Evolutionary conservation across 2,113 vertebrate genomes (phyloP), one percentile per base, ranked within the genome.

Genomic region (Oncorhynchus clarkii): DNA sequence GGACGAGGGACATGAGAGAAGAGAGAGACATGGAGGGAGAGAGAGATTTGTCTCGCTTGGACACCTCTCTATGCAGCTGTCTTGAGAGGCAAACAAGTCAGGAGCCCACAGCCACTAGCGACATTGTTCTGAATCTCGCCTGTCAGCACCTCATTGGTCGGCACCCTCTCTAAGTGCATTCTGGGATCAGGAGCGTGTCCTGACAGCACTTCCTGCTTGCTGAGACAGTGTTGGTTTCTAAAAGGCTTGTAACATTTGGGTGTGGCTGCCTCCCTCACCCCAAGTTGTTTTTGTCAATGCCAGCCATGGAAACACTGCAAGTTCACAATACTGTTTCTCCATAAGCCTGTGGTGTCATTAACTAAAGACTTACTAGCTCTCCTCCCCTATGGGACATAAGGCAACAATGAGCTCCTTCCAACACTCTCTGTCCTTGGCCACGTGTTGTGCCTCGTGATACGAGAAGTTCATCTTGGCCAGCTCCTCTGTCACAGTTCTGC

Each of bases 201-300:
- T 59, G 77, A 74, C 75, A 74, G 71, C 66, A 74, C 68, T 76
- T 86, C 79, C 83, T 86, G 74, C 78, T 73, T 65, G 66, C 68
- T n/a, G 45, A 49, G 11, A 7, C 18, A 9, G 67, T 7, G 39
- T 45, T 45, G 34, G 67, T 7, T 9, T 72, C 24, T 22, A 8
- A 29, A 45, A 45, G 9, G 39, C 39, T 45, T 45, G 39, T 45
- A 72, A 54, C 68, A 70, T 68, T 24, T 68, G 66, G 16, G 31
- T 69, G 45, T 39, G 67, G 2, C 16, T 60, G 59, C 59, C 20
- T 22, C 59, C 8, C 20, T 60, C 49, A 60, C 18, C n/a, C 59
- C 18, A n/a, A 60, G 59, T 60, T 57, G 51, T 57, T 5, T 60
- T 60, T 62, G 51, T 7, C 13, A 20, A 62, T 11, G 59, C 59